Base-by-base conservation (phyloP, 2,888 invertebrate genomes). In the Desoria tigrina region DNA sequence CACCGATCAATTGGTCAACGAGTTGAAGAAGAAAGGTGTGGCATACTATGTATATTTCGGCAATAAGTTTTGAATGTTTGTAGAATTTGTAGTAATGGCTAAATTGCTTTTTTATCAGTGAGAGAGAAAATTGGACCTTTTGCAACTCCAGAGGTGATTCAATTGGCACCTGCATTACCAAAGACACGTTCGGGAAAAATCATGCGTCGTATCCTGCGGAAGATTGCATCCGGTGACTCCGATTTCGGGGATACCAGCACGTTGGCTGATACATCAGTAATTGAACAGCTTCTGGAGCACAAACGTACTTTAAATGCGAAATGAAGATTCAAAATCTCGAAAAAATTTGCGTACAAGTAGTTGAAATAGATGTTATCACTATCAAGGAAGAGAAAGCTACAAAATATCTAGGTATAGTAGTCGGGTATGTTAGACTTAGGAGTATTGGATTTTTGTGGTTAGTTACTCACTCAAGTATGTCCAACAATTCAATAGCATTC, bases 111-210 rank as follows among this genome's bases (percentile, higher is more conserved):
- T 39, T 11, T 16, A 39, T 39, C 86, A 82, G 94, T 98, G 1
- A 86, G 98, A 54, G 87, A 88, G 75, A 89, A 90, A 77, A 98
- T 98, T 77, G 98, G 98, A 1, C 91, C 97, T 0, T 96, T 99
- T 80, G 98, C 98, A 0, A 87, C 90, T 77, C 98, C 98, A 0
- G 98, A 98, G 79, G 87, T 89, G 42, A 88, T 99, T 65, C 98
- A 99, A 76, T 87, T 92, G 79, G 96, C 97, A 0, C 93, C 95
- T 0, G 91, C 89, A 0, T 83, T 99, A 71, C 99, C 99, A 0
- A 97, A 98, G 82, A 97, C 97, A 0, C 85, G 97, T 55, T 97
- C 97, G 0, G 99, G 99, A 1, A 99, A 99, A 83, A 97, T 99
- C 68, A 97, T 99, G 93, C 86, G 99, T 68, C 86, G 99, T 72